Conservation (phyloP, 2,797 vertebrate genomes). For the Phaenicophaeus curvirostris region DNA sequence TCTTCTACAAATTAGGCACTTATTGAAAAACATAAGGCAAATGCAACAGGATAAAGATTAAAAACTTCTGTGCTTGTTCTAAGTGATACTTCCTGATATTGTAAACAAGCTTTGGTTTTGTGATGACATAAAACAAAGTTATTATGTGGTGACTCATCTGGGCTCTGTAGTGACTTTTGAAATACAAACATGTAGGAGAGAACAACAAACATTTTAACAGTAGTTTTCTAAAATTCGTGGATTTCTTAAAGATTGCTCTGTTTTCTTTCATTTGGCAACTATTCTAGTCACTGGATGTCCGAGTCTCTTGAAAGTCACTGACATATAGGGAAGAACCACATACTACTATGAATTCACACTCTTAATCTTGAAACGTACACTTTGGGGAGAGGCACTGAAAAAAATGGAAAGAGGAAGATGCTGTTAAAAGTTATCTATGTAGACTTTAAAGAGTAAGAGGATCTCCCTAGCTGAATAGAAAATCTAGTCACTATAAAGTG, state of each 20-base stretch:
- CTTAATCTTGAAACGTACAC: background rate
- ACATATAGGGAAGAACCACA: background rate
- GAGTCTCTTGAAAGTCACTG: background rate
- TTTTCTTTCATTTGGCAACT: background rate
- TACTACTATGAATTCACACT: background rate
- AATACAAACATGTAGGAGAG: background rate
- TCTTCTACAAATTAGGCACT: background rate
- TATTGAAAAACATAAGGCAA: background rate
- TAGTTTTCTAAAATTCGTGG: background rate
- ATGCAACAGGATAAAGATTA: background rate
- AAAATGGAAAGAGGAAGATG: background rate
- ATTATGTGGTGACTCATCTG: background rate
- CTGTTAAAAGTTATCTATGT: background rate
- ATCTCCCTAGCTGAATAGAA: background rate
- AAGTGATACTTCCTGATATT: background rate
- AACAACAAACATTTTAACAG: background rate
- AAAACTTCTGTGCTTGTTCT: background rate
- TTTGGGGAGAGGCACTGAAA: rapidly evolving
- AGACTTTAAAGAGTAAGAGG: background rate
- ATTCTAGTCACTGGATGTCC: background rate
- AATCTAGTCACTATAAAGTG: background rate
- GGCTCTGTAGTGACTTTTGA: background rate
- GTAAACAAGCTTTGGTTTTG: background rate
- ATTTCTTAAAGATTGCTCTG: background rate
- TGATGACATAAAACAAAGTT: background rate